Evolutionary conservation across 2,888 invertebrate species (phyloP).

Genomic region (Lacanobia wlatinum): DNA sequence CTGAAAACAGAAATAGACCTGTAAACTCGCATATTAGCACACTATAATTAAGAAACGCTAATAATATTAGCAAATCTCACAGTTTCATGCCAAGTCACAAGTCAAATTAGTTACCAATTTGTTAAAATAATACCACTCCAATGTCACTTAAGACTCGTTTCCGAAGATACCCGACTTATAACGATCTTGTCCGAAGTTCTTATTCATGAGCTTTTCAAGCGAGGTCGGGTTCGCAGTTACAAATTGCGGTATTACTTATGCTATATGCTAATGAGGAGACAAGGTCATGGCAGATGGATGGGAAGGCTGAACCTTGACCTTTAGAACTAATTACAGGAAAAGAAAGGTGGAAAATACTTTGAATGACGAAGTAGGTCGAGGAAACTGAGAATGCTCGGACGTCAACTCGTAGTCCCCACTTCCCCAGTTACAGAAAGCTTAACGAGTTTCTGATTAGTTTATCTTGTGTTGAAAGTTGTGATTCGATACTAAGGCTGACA

Average conservation of each 20-base stretch:
- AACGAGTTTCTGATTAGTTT: not conserved
- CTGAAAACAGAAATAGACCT: not conserved
- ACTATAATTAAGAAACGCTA: too few relatives aligned
- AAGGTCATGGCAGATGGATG: slow-evolving; percentile 41
- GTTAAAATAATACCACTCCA: slow-evolving; percentile 18
- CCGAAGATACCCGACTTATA: slow-evolving; percentile 41
- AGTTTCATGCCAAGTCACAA: not conserved
- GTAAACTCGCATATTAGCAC: too few relatives aligned
- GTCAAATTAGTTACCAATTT: slow-evolving; percentile 15
- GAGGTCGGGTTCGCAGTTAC: slow-evolving; percentile 33
- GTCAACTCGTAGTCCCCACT: not conserved
- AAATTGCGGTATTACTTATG: slow-evolving; percentile 47
- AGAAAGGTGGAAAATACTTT: slow-evolving; percentile 9
- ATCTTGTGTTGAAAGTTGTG: not conserved
- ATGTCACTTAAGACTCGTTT: slow-evolving; percentile 25
- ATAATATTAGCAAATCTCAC: not conserved
- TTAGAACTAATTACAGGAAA: slow-evolving; percentile 9
- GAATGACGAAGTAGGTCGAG: not conserved
- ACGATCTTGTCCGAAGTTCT: slow-evolving; percentile 35
- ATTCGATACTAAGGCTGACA: too few relatives aligned
- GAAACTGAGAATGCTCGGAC: not conserved
- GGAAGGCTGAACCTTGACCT: slow-evolving; percentile 10
- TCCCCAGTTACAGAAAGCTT: not conserved
- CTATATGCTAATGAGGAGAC: slow-evolving; percentile 47
- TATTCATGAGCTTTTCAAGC: slow-evolving; percentile 46